Evolutionary conservation across 2,797 vertebrate species (phyloP).

Genomic region (Arnoldichthys spilopterus): DNA sequence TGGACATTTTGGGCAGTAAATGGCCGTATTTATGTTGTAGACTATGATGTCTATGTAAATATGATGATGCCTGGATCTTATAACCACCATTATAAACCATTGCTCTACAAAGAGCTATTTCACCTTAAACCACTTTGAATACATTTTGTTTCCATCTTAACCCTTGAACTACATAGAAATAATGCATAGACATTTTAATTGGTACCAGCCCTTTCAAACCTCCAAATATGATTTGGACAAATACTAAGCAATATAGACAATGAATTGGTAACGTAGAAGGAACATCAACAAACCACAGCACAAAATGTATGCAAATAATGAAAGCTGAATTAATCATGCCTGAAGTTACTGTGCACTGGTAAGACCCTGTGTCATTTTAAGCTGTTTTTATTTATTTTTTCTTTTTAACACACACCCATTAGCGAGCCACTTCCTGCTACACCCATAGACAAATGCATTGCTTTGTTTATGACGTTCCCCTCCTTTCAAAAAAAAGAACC

Average conservation of each 20-base stretch:
- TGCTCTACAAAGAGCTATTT: too few species aligned
- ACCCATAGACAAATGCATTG: conserved; percentile 57
- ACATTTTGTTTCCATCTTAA: too few species aligned
- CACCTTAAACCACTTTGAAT: too few species aligned
- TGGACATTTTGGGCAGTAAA: too few species aligned
- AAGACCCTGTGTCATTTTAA: conserved; percentile 44
- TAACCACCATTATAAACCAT: too few species aligned
- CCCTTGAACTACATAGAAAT: too few species aligned
- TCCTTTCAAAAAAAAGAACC: conserved; percentile 29
- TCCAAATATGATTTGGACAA: too few species aligned
- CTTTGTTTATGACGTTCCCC: conserved; percentile 67
- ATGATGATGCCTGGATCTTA: too few species aligned
- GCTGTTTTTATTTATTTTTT: conserved; percentile 10
- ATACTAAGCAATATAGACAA: conserved; percentile 9
- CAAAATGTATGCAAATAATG: conserved; percentile 31
- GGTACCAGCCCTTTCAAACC: too few species aligned
- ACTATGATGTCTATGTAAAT: too few species aligned
- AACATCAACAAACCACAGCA: background rate
- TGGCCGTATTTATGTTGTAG: too few species aligned
- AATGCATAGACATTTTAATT: too few species aligned
- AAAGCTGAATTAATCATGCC: conserved; percentile 60
- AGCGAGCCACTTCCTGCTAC: conserved; percentile 61
- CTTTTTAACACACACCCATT: conserved; percentile 46
- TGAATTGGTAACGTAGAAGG: background rate
- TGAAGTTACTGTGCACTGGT: conserved; percentile 41